These are phyloP conservation scores for Urocitellus parryii DNA, from an alignment of 2,113 vertebrate species.

Conservation along the genomic window DNA sequence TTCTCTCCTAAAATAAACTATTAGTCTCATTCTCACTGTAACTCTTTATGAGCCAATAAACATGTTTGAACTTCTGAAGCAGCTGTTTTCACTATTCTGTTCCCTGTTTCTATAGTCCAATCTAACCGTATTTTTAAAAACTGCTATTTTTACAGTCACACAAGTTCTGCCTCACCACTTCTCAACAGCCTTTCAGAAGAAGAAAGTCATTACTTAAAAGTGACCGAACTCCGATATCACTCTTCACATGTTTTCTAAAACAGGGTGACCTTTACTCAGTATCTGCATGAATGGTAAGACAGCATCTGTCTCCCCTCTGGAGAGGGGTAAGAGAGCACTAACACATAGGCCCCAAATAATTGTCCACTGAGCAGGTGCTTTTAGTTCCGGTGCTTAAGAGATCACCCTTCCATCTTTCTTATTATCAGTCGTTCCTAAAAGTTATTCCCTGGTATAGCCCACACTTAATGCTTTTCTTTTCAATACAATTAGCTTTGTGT, in stretches of 20 bases:
- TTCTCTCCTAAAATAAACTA: constrained; percentile 53
- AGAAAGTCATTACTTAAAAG: constrained; percentile 32
- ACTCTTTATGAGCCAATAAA: constrained; percentile 69
- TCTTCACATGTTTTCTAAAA: constrained; percentile 34
- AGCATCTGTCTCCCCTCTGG: background rate
- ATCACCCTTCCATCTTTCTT: too few relatives aligned
- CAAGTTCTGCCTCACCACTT: constrained; percentile 42
- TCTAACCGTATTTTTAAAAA: constrained; percentile 49
- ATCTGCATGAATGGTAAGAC: background rate
- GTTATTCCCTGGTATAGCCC: background rate
- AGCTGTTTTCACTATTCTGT: constrained; percentile 32
- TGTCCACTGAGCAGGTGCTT: background rate
- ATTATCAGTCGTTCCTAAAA: background rate
- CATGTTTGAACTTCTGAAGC: constrained; percentile 47
- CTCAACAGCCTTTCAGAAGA: background rate
- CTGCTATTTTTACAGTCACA: constrained; percentile 26
- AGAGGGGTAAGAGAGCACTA: background rate
- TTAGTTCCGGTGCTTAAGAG: background rate
- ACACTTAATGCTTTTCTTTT: background rate
- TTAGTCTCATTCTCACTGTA: constrained; percentile 48
- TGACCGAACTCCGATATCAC: background rate
- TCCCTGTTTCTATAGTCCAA: background rate
- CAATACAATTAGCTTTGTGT: background rate
- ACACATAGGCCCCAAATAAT: background rate
- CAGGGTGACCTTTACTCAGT: constrained; percentile 8